A percentile compares a stretch with the other conserved stretches of the same genome.
These are phyloP conservation scores for Asobara japonica DNA, from an alignment of 1,140 invertebrate species.

Conservation along the genomic window DNA sequence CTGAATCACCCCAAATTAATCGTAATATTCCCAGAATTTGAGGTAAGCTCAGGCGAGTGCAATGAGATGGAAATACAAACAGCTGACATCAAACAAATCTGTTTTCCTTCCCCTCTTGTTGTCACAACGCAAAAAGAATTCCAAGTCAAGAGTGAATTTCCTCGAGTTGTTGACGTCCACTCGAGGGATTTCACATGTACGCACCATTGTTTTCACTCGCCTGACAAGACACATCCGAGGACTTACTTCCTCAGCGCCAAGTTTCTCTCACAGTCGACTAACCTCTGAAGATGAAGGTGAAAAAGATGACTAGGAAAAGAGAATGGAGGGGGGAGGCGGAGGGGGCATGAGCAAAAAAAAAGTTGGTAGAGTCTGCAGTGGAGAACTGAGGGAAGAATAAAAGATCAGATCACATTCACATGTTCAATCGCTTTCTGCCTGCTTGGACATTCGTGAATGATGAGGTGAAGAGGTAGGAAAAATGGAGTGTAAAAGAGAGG, in stretches of 20 bases:
- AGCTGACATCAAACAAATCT: not conserved
- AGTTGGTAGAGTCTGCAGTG: conserved; percentile 3
- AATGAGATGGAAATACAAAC: too few relatives aligned
- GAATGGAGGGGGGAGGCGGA: too few relatives aligned
- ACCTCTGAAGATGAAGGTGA: conserved; percentile 32
- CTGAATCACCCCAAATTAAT: too few relatives aligned
- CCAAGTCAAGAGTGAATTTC: not conserved
- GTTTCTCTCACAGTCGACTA: conserved; percentile 40
- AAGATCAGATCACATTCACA: conserved; percentile 3
- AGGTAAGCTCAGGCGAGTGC: too few relatives aligned
- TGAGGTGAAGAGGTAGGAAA: conserved; percentile 6
- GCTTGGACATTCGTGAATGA: not conserved
- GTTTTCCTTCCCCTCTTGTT: not conserved
- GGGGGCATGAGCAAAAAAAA: too few relatives aligned
- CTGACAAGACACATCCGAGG: conserved; percentile 28
- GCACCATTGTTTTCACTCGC: conserved; percentile 50
- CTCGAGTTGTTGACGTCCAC: not conserved
- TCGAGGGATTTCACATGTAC: conserved; percentile 18
- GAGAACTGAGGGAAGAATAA: not conserved
- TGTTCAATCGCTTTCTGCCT: conserved; percentile 15
- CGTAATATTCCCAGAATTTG: too few relatives aligned
- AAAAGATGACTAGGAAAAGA: conserved; percentile 16
- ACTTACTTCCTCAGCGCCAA: conserved; percentile 24
- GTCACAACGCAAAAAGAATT: not conserved
- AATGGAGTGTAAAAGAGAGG: not conserved